These are phyloP conservation scores for Nannoperca australis DNA, from an alignment of 2,797 vertebrate genomes.

Conservation along the genomic window DNA sequence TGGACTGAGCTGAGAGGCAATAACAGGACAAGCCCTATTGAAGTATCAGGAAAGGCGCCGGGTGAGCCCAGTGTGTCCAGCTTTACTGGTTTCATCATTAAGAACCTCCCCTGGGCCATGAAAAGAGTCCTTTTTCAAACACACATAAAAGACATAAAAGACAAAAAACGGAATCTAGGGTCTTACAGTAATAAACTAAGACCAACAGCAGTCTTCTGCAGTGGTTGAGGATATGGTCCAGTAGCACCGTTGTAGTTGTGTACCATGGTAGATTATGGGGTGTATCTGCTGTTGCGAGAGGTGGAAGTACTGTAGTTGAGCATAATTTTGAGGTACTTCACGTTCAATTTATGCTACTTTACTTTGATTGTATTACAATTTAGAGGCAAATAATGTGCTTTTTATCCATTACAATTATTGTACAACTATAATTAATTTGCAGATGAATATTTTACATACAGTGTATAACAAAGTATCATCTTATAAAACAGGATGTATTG, in stretches of 20 bases:
- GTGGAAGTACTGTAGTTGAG: conserved; percentile 5
- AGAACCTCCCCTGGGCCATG: conserved; percentile 20
- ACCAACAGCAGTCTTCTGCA: not conserved
- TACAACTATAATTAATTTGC: not conserved
- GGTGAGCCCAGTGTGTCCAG: not conserved
- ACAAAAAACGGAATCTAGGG: not conserved
- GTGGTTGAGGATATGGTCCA: not conserved
- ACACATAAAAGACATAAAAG: conserved; percentile 26
- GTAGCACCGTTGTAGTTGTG: not conserved
- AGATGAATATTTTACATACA: conserved; percentile 2
- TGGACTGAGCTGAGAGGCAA: not conserved
- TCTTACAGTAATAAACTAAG: not conserved
- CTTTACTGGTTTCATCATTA: not conserved
- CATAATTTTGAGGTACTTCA: conserved; percentile 10
- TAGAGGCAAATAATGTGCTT: conserved; percentile 8
- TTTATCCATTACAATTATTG: not conserved
- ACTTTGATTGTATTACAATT: not conserved
- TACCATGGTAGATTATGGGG: not conserved
- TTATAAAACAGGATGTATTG: not conserved
- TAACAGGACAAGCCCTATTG: not conserved
- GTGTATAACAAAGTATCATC: not conserved
- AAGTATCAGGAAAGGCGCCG: not conserved
- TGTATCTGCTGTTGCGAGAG: not conserved
- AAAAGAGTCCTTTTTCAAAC: conserved; percentile 34
- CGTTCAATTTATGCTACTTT: conserved; percentile 1